phyloP scores from a whole-genome alignment of 2,888 invertebrate species.

The Gastracanthus pulcherrimus region DNA sequence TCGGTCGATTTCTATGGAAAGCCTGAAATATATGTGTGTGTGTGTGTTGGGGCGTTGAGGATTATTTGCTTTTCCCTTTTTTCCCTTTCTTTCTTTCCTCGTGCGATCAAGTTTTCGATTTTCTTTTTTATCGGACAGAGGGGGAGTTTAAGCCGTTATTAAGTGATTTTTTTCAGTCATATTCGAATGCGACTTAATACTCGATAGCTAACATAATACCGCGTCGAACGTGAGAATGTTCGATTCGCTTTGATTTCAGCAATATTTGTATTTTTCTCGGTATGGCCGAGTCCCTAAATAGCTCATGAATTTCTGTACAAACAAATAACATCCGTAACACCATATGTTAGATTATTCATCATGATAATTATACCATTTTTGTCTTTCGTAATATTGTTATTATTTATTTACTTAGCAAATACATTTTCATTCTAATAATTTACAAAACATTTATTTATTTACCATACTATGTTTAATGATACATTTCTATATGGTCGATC shows the following conservation, averaged over 20 bases:
- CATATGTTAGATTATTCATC: not conserved
- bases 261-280: constrained; percentile 12
- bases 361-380: not conserved
- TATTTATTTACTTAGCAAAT: too few relatives aligned
- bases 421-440: too few relatives aligned
- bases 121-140: constrained; percentile 32
- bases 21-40: constrained; percentile 52
- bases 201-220: not conserved
- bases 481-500: too few relatives aligned
- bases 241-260: constrained; percentile 22
- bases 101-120: constrained; percentile 52
- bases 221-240: constrained; percentile 31
- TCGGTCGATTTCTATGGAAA: constrained; percentile 49
- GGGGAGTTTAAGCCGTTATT: constrained; percentile 49
- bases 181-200: constrained; percentile 23
- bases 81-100: constrained; percentile 8
- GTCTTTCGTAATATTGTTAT: not conserved
- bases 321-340: not conserved
- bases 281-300: not conserved
- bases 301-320: not conserved
- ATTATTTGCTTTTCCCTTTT: constrained; percentile 47
- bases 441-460: too few relatives aligned
- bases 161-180: constrained; percentile 45
- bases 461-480: too few relatives aligned
- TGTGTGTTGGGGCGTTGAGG: constrained; percentile 24